A percentile compares a stretch with the other conserved stretches of the same genome.
Conservation (phyloP, 2,797 vertebrate species). For the Coreius guichenoti region DNA sequence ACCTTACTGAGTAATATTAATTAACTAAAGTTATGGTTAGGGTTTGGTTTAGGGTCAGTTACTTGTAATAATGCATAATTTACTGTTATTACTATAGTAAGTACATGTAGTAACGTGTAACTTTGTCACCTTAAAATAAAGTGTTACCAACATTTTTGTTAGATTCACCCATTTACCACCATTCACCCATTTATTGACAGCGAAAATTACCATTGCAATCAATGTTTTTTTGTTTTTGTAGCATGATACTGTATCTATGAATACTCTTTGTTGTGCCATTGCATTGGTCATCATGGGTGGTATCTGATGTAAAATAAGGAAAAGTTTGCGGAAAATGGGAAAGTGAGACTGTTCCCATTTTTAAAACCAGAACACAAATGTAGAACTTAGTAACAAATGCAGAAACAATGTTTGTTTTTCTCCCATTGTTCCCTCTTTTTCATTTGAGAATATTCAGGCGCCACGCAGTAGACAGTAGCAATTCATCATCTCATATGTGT, state of each 20-base stretch:
- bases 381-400: slow-evolving; percentile 15
- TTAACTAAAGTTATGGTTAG: too few species aligned
- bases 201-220: not conserved
- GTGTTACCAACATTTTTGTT: not conserved
- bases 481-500: slow-evolving; percentile 26
- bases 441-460: slow-evolving; percentile 20
- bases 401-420: slow-evolving; percentile 16
- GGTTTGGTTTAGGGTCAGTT: not conserved
- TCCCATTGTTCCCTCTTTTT: slow-evolving; percentile 13
- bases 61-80: not conserved
- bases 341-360: not conserved
- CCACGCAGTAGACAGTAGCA: slow-evolving; percentile 18
- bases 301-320: not conserved
- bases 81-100: not conserved
- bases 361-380: not conserved
- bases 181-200: not conserved
- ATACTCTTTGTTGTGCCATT: not conserved
- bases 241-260: too few species aligned
- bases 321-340: not conserved
- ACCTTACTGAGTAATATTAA: too few species aligned
- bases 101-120: too few species aligned
- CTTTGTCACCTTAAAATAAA: not conserved
- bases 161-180: not conserved
- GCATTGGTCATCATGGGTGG: not conserved
- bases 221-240: not conserved